These are phyloP conservation scores for Colaptes auratus DNA, from an alignment of 2,113 vertebrate species.

Conservation along the genomic window DNA sequence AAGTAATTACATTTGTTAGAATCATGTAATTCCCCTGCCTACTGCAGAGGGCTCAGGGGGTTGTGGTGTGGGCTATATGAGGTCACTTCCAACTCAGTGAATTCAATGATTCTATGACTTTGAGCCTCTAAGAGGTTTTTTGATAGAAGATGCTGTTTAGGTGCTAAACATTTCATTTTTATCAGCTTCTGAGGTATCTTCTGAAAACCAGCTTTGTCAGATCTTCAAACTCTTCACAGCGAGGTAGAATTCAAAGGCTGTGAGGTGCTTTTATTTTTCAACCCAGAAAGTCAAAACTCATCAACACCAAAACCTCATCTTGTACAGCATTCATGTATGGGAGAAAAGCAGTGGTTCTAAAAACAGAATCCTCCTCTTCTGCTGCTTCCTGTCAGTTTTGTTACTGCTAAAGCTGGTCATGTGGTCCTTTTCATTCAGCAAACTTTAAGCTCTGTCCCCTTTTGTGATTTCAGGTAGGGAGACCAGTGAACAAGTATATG, in stretches of 20 bases:
- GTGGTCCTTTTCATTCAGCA: neutral
- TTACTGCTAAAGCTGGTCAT: neutral
- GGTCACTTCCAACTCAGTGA: no score
- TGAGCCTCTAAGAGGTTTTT: neutral
- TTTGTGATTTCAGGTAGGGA: neutral
- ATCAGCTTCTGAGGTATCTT: neutral
- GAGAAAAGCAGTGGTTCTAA: neutral
- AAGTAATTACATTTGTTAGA: neutral
- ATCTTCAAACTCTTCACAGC: neutral
- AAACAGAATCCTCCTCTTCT: neutral
- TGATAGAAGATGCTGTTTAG: neutral
- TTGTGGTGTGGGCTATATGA: no score
- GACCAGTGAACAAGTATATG: neutral
- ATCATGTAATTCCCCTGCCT: no score
- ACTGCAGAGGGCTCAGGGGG: no score
- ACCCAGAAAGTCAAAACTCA: constrained; percentile 14
- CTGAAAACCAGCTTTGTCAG: neutral
- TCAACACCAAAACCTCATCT: neutral
- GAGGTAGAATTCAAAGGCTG: neutral
- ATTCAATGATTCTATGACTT: neutral
- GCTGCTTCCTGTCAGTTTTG: neutral
- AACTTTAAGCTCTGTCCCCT: neutral
- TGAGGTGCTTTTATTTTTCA: neutral
- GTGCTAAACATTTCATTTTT: constrained; percentile 3
- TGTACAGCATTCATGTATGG: neutral